Percentiles rank a stretch among this genome's conserved stretches.
These are phyloP conservation scores for Geophilus truncorum DNA, from an alignment of 2,888 invertebrate species.

Conservation along the genomic window DNA sequence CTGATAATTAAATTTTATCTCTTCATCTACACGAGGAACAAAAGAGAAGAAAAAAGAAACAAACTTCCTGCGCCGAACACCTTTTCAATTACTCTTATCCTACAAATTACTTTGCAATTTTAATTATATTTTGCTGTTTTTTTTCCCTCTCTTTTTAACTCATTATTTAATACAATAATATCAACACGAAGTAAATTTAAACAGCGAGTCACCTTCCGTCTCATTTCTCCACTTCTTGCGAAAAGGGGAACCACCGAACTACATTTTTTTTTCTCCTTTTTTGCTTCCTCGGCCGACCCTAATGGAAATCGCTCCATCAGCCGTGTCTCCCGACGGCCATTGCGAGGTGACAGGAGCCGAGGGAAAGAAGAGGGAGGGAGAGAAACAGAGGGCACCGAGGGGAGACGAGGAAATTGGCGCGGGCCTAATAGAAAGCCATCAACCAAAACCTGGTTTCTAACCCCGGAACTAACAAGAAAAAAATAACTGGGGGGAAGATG, in stretches of 20 bases:
- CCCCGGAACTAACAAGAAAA: neutral
- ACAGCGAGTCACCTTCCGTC: neutral
- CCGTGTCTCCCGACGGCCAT: neutral
- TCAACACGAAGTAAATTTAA: neutral
- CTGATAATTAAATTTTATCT: neutral
- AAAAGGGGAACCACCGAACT: neutral
- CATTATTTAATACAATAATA: too few species aligned
- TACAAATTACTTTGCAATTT: neutral
- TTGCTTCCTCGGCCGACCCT: neutral
- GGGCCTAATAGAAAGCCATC: neutral
- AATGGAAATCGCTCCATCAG: neutral
- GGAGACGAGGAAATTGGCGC: neutral
- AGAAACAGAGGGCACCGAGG: conserved; percentile 27
- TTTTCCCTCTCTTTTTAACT: too few species aligned
- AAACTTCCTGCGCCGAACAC: neutral
- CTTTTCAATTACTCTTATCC: neutral
- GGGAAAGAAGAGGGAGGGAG: conserved; percentile 18
- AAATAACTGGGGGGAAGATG: neutral
- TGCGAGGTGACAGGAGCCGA: neutral
- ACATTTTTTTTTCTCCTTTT: neutral
- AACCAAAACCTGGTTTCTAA: neutral
- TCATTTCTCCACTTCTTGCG: neutral
- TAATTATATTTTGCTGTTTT: neutral
- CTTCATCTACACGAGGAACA: neutral
- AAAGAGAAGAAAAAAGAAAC: neutral